Evolutionary conservation across 2,888 invertebrate species (phyloP), one percentile per base, ranked within the genome.

Genomic region (Phasia obesa): DNA sequence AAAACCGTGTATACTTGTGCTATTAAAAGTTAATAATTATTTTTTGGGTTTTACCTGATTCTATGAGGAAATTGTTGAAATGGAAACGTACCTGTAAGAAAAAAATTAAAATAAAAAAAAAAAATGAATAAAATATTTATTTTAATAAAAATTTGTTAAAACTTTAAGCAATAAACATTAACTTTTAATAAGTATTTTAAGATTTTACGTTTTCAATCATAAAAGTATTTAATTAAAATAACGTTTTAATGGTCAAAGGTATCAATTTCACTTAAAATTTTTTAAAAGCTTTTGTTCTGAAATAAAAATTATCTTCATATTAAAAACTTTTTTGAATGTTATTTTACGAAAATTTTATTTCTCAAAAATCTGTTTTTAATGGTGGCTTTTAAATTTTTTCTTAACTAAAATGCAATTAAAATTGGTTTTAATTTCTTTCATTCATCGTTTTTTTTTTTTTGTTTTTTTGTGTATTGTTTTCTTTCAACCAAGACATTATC

Each of bases 331-430:
- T 21, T 23, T 67, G 23, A 11, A 38, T 53, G 13, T 25, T 1
- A n/a, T 4, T 65, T 23, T 15, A 13, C 5, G 42, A 53, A 49
- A 42, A 5, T 17, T 57, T 70, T n/a, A 62, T 51, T 25, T 1
- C 21, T 49, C 4, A n/a, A 38, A 57, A 69, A 76, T 69, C 25
- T 69, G 38, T 69, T 60, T 76, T 76, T 69, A 76, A 76, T 76
- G 51, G 7, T 11, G 42, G 23, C 57, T 69, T 76, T 59, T 42
- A 76, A 60, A 44, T 49, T 42, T n/a, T 31, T n/a, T 59, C 35
- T 47, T 27, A 59, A 44, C 59, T 51, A 69, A 27, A 67, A 76
- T 19, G 19, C 57, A 49, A 15, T 64, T 27, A 65, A 65, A 67
- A 60, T 59, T 67, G 17, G 23, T 76, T 53, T 75, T 67, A 59